These are phyloP conservation scores for Lasiurus cinereus DNA, from an alignment of 2,113 vertebrate genomes.

Conservation along the genomic window DNA sequence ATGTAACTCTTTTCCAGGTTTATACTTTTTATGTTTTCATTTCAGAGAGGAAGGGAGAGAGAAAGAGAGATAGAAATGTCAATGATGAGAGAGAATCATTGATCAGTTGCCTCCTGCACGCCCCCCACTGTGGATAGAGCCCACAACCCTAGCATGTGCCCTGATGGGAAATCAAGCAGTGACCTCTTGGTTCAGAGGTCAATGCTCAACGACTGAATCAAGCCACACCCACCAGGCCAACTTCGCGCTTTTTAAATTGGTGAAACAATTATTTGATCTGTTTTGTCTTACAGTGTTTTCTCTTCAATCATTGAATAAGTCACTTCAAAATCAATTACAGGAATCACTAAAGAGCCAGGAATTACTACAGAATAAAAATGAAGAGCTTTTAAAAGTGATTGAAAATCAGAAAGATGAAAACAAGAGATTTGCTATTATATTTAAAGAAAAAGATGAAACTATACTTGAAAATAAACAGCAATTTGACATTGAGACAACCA, in stretches of 20 bases:
- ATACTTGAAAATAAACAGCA: slow-evolving; percentile 88
- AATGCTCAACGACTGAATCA: no score
- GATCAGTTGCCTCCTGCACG: no score
- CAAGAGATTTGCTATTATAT: slow-evolving; percentile 80
- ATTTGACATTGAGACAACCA: slow-evolving; percentile 85
- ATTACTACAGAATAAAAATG: slow-evolving; percentile 89
- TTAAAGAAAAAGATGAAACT: slow-evolving; percentile 88
- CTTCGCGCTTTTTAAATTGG: slow-evolving; percentile 36
- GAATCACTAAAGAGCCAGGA: slow-evolving; percentile 88
- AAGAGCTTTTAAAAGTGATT: slow-evolving; percentile 89
- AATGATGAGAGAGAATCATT: no score
- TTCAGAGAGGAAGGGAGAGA: no score
- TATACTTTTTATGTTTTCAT: neutral
- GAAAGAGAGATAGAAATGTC: no score
- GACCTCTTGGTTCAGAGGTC: no score
- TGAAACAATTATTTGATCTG: neutral
- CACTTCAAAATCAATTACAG: slow-evolving; percentile 90
- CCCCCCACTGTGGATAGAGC: no score
- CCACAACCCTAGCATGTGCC: no score
- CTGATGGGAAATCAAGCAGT: no score
- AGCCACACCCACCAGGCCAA: neutral
- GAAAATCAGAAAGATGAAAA: slow-evolving; percentile 89
- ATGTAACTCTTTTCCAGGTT: slow-evolving; percentile 23
- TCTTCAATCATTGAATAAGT: slow-evolving; percentile 89
- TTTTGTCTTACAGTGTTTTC: slow-evolving; percentile 86